Evolutionary conservation across 2,888 invertebrate genomes (phyloP).

Genomic region (Fragum sueziense): DNA sequence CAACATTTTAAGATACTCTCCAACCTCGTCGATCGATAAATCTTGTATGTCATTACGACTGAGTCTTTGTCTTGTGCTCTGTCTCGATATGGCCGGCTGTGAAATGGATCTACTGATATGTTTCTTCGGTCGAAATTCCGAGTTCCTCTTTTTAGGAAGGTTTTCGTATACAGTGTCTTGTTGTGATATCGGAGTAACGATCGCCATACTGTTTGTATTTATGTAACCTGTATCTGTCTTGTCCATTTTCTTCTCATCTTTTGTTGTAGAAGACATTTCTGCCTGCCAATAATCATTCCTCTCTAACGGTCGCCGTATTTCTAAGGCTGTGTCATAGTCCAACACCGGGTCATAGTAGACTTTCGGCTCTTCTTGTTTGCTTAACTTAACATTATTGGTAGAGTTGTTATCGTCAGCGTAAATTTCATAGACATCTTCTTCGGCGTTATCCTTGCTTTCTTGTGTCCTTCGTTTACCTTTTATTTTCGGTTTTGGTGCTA

Average conservation of each 20-base stretch:
- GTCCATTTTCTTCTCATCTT: neutral
- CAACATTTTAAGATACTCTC: neutral
- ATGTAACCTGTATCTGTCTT: neutral
- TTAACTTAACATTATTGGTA: too few relatives aligned
- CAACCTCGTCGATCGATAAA: constrained; percentile 1
- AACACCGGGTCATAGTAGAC: neutral
- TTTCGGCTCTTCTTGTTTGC: too few relatives aligned
- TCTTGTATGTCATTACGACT: neutral
- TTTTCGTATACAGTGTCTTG: neutral
- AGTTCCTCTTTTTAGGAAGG: neutral
- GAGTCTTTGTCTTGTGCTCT: neutral
- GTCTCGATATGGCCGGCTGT: neutral
- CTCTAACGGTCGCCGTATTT: neutral
- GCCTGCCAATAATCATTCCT: neutral
- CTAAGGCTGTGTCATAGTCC: neutral
- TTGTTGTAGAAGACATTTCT: neutral
- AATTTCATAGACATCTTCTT: too few relatives aligned
- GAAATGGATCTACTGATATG: neutral
- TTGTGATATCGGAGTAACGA: neutral
- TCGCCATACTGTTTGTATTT: neutral
- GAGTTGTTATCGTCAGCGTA: too few relatives aligned
- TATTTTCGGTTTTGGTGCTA: neutral
- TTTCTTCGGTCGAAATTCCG: neutral
- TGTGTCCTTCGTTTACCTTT: too few relatives aligned
- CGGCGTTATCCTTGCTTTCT: too few relatives aligned